Percentiles rank a stretch among this genome's conserved stretches.
phyloP scores from a whole-genome alignment of 2,797 vertebrate genomes.

The Setipinna tenuifilis region DNA sequence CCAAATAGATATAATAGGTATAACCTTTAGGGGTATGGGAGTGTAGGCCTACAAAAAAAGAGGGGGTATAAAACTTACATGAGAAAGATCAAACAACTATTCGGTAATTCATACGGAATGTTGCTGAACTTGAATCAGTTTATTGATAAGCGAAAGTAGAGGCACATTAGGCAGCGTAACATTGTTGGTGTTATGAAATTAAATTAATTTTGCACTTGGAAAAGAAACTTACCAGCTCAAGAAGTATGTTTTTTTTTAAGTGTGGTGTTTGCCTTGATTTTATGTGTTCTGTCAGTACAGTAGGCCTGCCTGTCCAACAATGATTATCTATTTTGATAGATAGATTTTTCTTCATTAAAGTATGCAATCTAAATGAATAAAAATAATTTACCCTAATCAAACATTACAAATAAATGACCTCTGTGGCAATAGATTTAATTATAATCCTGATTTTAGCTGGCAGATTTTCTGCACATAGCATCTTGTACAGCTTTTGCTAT shows the following conservation, averaged over 20 bases:
- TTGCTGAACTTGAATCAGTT: constrained; percentile 9
- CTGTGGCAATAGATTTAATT: background rate
- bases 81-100: background rate
- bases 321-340: background rate
- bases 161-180: background rate
- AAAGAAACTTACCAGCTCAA: background rate
- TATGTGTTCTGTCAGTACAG: background rate
- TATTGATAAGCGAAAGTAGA: constrained; percentile 34
- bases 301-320: background rate
- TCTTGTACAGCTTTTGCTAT: background rate
- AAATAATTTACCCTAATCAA: background rate
- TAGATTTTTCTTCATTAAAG: background rate
- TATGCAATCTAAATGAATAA: background rate
- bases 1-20: no score
- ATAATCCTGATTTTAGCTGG: background rate
- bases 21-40: background rate
- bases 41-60: background rate
- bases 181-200: background rate
- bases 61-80: background rate
- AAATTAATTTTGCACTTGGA: background rate
- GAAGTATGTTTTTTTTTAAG: background rate
- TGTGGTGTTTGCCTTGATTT: background rate
- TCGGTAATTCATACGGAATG: background rate
- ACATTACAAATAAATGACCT: background rate
- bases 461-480: background rate